Evolutionary conservation across 2,888 invertebrate species (phyloP), one percentile per base, ranked within the genome.

Genomic region (Neoascia interrupta): DNA sequence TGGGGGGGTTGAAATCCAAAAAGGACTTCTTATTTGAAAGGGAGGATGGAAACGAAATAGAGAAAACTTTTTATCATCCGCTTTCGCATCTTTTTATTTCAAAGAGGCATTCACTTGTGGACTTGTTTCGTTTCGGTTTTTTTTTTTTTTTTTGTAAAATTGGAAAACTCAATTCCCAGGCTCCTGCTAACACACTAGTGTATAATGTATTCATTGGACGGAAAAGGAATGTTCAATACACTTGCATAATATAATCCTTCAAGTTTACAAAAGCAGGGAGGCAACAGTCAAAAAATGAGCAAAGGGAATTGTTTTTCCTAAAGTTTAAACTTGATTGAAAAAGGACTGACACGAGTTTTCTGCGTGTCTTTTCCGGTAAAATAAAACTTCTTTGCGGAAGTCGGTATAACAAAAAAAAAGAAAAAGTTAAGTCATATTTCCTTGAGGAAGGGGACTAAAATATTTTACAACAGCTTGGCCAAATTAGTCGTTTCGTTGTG

Each of bases 81-180:
- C 47, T 60, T 76, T 64, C 31, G 10, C n/a, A 8, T 6, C 28
- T 56, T 73, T 79, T 73, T 61, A 61, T 31, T 31, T 60, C 47
- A 47, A 31, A 61, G 47, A 58, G 69, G 45, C 51, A 64, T 70
- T 60, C 76, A 72, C 70, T 76, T 70, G 76, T 69, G 76, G 70
- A 76, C 73, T 70, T 47, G 47, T 31, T 47, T 10, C 8, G 8
- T 31, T 31, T 6, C 8, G 10, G 3, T 31, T 47, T 45, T 37
- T 21, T 61, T 63, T 41, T 49, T 47, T 31, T 51, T 43, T 47
- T 45, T 37, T 23, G 15, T 36, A 11, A 64, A 76, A 76, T 76
- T 76, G 76, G 72, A 76, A 76, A 79, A 73, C 66, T 66, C 61
- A 79, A 79, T 73, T 79, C 79, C 79, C 79, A 45, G 43, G 73